Evolutionary conservation across 1,140 invertebrate species (phyloP).

Genomic region (Telenomus remus): DNA sequence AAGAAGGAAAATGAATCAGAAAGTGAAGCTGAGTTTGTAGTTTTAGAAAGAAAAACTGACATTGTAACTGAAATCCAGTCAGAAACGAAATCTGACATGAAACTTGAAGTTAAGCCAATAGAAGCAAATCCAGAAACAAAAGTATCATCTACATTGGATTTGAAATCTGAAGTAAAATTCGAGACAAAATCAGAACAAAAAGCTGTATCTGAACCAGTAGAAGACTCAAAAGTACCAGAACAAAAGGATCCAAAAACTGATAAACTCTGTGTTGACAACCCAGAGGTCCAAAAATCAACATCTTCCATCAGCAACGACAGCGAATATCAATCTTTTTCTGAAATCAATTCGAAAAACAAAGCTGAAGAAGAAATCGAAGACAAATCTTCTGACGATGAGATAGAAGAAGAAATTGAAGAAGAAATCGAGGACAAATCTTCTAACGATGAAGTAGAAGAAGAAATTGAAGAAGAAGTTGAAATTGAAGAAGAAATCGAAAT

Average conservation of each 20-base stretch:
- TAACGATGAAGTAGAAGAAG: constrained; percentile 61
- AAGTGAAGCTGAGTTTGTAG: too few relatives aligned
- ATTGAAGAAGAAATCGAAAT: constrained; percentile 31
- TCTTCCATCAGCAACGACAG: constrained; percentile 34
- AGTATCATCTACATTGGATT: too few relatives aligned
- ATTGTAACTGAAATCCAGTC: too few relatives aligned
- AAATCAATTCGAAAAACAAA: constrained; percentile 27
- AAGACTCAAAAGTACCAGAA: constrained; percentile 7
- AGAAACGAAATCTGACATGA: constrained; percentile 9
- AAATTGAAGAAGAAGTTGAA: constrained; percentile 38
- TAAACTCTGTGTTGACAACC: constrained; percentile 11
- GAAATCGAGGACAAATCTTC: constrained; percentile 55
- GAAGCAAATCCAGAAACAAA: too few relatives aligned
- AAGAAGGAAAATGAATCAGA: too few relatives aligned
- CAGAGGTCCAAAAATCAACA: constrained; percentile 66
- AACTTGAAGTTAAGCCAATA: background rate
- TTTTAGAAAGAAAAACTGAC: too few relatives aligned
- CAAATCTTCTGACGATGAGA: constrained; percentile 64
- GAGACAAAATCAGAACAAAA: too few relatives aligned
- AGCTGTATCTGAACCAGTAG: background rate
- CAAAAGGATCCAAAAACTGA: background rate
- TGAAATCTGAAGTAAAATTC: too few relatives aligned
- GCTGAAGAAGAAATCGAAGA: constrained; percentile 46
- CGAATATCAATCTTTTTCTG: constrained; percentile 38
- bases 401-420: constrained; percentile 35